Percentiles rank a stretch among this genome's conserved stretches.
These are phyloP conservation scores for Eupithecia inturbata DNA, from an alignment of 2,888 invertebrate genomes.

Conservation along the genomic window DNA sequence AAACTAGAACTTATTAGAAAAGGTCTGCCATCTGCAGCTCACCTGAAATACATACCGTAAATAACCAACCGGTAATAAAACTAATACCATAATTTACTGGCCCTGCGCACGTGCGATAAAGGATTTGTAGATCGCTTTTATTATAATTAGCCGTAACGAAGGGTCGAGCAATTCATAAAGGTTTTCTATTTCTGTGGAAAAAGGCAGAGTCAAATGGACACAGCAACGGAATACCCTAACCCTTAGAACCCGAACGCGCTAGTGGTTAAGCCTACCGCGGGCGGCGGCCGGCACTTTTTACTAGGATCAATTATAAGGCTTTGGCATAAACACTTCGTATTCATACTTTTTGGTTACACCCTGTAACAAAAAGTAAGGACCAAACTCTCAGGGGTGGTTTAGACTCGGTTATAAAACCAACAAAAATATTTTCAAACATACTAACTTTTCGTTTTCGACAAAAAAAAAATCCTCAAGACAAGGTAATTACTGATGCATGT, in stretches of 20 bases:
- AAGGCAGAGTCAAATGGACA: not conserved
- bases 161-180: slow-evolving; percentile 19
- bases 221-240: not conserved
- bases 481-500: no score
- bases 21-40: not conserved
- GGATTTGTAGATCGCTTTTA: slow-evolving; percentile 35
- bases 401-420: no score
- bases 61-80: slow-evolving; percentile 31
- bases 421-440: no score
- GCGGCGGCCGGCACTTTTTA: not conserved
- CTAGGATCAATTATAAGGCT: no score
- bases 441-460: no score
- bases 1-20: not conserved
- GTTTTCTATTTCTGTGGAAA: slow-evolving; percentile 7
- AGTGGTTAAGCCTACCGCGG: not conserved
- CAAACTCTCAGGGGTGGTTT: no score
- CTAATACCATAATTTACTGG: slow-evolving; percentile 32
- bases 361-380: no score
- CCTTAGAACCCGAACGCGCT: not conserved
- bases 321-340: no score
- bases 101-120: slow-evolving; percentile 36
- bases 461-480: no score
- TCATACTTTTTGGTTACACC: no score
- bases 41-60: slow-evolving; percentile 9
- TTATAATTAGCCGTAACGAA: slow-evolving; percentile 33